Conservation (phyloP, 2,113 vertebrate species). For the Pithys albifrons region DNA sequence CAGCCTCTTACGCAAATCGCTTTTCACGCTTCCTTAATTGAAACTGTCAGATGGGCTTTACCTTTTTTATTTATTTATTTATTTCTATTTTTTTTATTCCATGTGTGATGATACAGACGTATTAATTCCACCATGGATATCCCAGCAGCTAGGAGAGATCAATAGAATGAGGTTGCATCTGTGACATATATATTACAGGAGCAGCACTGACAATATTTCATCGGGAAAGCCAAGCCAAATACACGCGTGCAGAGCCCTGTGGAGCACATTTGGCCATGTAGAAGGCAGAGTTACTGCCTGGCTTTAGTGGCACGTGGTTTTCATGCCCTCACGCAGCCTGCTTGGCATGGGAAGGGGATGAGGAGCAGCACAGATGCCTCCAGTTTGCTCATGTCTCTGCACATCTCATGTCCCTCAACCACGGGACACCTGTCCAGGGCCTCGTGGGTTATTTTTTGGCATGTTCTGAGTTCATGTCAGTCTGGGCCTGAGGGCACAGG, state of each 20-base stretch:
- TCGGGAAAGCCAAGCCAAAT: not conserved
- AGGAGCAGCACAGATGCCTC: not conserved
- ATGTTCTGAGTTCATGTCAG: rapidly evolving
- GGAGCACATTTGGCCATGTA: rapidly evolving
- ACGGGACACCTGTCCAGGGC: rapidly evolving
- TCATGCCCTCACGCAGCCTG: rapidly evolving
- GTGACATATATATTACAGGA: slow-evolving; percentile 52
- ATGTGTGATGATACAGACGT: not conserved
- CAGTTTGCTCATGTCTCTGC: rapidly evolving
- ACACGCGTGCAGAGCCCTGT: not conserved
- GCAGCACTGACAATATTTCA: slow-evolving; percentile 2
- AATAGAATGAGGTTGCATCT: slow-evolving; percentile 43
- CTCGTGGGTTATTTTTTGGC: rapidly evolving
- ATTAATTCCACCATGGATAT: slow-evolving; percentile 42
- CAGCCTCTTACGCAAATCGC: slow-evolving; percentile 59
- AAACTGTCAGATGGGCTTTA: slow-evolving; percentile 73
- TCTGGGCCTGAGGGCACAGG: not conserved
- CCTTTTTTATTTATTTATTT: not conserved
- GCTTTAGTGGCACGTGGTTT: not conserved
- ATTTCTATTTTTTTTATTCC: not conserved
- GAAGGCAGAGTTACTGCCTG: not conserved
- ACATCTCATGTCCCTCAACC: not conserved
- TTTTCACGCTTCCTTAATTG: slow-evolving; percentile 72
- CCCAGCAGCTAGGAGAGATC: slow-evolving; percentile 45
- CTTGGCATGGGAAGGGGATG: not conserved